Conservation (phyloP, 2,888 invertebrate species). For the Hypolimnas misippus region DNA sequence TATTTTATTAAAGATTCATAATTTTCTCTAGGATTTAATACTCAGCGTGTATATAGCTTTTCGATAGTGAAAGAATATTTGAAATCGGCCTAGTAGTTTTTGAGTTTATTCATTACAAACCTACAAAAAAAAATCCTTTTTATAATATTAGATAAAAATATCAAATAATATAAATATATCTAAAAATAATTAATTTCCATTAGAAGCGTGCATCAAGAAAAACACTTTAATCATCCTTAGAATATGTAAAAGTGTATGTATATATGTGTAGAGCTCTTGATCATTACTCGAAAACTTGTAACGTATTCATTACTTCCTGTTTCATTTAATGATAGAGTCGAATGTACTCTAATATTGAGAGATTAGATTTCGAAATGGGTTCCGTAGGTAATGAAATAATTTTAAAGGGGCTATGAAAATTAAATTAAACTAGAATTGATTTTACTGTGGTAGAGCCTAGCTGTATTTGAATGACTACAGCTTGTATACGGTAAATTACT, state of each 20-base stretch:
- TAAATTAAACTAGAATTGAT: not conserved
- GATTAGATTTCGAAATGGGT: not conserved
- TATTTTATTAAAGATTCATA: no score
- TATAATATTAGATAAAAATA: no score
- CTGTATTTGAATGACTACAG: no score
- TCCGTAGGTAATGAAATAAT: not conserved
- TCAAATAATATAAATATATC: not conserved
- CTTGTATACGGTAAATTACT: no score
- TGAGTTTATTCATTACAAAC: no score
- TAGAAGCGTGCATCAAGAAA: not conserved
- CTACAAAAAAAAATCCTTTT: no score
- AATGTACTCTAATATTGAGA: slow-evolving; percentile 5
- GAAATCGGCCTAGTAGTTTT: no score
- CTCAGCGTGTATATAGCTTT: no score
- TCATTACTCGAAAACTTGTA: slow-evolving; percentile 18
- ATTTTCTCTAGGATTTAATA: no score
- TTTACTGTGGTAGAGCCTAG: no score
- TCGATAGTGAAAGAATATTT: no score
- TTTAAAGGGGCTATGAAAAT: not conserved
- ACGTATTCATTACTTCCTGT: slow-evolving; percentile 17
- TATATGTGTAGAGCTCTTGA: not conserved
- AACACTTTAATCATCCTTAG: not conserved
- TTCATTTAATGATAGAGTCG: slow-evolving; percentile 20
- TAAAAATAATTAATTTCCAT: not conserved
- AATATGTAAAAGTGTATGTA: not conserved